phyloP scores from a whole-genome alignment of 2,797 vertebrate genomes.

The Labroides dimidiatus region DNA sequence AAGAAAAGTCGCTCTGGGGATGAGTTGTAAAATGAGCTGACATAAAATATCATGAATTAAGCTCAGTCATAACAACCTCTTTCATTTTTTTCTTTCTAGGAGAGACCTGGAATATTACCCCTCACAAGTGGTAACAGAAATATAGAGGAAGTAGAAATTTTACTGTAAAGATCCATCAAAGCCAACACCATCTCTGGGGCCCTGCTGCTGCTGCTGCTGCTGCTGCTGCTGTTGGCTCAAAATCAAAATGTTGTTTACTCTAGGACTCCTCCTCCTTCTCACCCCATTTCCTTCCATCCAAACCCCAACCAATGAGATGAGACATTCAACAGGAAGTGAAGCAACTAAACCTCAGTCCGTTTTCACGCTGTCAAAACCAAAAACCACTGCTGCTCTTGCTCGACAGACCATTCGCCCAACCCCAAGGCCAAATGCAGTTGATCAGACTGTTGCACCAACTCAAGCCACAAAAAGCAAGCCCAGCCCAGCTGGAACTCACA shows the following conservation, averaged over 20 bases:
- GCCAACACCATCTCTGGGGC: conserved; percentile 47
- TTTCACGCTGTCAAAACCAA: conserved; percentile 73
- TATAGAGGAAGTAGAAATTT: conserved; percentile 59
- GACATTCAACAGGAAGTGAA: conserved; percentile 72
- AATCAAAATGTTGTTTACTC: conserved; percentile 84
- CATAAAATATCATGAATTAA: conserved; percentile 22
- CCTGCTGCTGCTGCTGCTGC: conserved; percentile 36
- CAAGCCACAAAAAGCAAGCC: conserved; percentile 57
- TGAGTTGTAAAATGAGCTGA: conserved; percentile 17
- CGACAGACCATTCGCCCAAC: conserved; percentile 63
- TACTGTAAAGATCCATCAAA: conserved; percentile 50
- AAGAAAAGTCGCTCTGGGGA: conserved; percentile 13
- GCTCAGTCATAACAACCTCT: conserved; percentile 36
- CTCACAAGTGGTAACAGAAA: conserved; percentile 37
- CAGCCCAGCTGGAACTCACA: conserved; percentile 54
- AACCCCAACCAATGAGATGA: conserved; percentile 75
- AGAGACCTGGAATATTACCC: conserved; percentile 50
- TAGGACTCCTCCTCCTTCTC: conserved; percentile 81
- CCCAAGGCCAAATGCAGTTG: conserved; percentile 71
- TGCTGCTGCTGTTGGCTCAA: conserved; percentile 53
- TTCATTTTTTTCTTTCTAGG: conserved; percentile 64
- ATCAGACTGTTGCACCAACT: conserved; percentile 58
- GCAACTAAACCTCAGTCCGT: conserved; percentile 63
- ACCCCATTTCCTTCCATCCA: conserved; percentile 78
- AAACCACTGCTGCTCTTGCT: conserved; percentile 62